phyloP scores from a whole-genome alignment of 2,888 invertebrate species.

The Parochlus steinenii region DNA sequence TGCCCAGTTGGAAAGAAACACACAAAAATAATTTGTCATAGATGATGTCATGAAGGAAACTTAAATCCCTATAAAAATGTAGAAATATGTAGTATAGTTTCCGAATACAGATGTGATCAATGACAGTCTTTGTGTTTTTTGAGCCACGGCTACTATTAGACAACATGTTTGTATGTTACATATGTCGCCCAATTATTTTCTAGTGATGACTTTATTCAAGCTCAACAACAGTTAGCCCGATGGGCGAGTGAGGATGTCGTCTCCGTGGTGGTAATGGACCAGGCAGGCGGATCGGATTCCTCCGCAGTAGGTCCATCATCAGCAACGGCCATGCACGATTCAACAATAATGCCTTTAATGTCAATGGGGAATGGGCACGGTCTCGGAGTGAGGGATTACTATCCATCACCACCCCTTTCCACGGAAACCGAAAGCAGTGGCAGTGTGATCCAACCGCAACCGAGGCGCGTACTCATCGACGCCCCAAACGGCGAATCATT shows the following conservation, averaged over 20 bases:
- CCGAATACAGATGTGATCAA: too few species aligned
- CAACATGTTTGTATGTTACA: constrained; percentile 8
- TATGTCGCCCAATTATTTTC: constrained; percentile 47
- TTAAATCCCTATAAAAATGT: too few species aligned
- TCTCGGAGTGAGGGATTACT: constrained; percentile 33
- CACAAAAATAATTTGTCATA: too few species aligned
- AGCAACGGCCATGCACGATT: constrained; percentile 6
- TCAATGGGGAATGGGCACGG: constrained; percentile 22
- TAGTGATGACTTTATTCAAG: constrained; percentile 96
- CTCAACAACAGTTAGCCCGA: constrained; percentile 91
- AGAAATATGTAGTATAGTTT: too few species aligned
- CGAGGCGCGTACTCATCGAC: constrained; percentile 22
- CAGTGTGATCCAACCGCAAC: constrained; percentile 28
- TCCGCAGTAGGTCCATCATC: constrained; percentile 33
- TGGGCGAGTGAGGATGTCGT: constrained; percentile 81
- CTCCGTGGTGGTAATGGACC: constrained; percentile 37
- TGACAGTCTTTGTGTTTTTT: too few species aligned
- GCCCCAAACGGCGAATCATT: constrained; percentile 33
- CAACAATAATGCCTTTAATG: background rate
- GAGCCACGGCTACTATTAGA: too few species aligned
- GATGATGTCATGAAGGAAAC: too few species aligned
- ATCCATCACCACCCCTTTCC: constrained; percentile 33
- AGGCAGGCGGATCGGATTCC: constrained; percentile 26
- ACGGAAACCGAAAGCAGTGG: constrained; percentile 37
- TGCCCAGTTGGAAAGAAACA: too few species aligned